Percentiles rank a stretch among this genome's conserved stretches.
These are phyloP conservation scores for Neotoxoptera formosana DNA, from an alignment of 1,140 invertebrate genomes.

Conservation along the genomic window DNA sequence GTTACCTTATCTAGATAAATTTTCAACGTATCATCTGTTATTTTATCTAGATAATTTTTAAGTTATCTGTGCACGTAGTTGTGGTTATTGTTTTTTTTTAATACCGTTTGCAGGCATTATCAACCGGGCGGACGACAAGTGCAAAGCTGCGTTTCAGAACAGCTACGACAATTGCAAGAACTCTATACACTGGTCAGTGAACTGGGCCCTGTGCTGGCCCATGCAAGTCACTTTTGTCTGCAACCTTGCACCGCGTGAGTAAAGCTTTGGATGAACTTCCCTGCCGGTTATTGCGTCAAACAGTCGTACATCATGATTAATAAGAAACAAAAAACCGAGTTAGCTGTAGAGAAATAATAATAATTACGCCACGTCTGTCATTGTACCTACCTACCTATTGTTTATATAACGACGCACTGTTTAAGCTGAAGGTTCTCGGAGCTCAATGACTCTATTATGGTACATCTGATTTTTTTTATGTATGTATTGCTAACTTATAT, in stretches of 20 bases:
- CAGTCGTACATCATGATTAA: neutral
- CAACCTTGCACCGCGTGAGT: constrained; percentile 62
- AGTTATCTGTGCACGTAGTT: no score
- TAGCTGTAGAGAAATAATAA: no score
- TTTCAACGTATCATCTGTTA: no score
- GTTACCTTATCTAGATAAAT: no score
- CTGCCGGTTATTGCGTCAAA: neutral
- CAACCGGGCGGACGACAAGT: constrained; percentile 64
- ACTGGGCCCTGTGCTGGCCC: constrained; percentile 74
- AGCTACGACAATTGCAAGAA: constrained; percentile 70
- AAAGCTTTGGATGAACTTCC: neutral
- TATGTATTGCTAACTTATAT: no score
- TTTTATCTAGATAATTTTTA: no score
- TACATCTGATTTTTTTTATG: no score
- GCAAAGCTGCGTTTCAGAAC: constrained; percentile 68
- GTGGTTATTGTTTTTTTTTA: neutral
- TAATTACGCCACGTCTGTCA: no score
- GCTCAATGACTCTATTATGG: no score
- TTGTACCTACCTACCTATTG: no score
- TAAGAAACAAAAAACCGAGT: neutral
- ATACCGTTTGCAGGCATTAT: constrained; percentile 59
- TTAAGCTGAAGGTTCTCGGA: no score
- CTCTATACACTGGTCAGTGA: constrained; percentile 67
- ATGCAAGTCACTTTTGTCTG: constrained; percentile 75
- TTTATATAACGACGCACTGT: no score